Evolutionary conservation across 2,113 vertebrate genomes (phyloP), one percentile per base, ranked within the genome.

Genomic region (Ptilorrhoa leucosticta): DNA sequence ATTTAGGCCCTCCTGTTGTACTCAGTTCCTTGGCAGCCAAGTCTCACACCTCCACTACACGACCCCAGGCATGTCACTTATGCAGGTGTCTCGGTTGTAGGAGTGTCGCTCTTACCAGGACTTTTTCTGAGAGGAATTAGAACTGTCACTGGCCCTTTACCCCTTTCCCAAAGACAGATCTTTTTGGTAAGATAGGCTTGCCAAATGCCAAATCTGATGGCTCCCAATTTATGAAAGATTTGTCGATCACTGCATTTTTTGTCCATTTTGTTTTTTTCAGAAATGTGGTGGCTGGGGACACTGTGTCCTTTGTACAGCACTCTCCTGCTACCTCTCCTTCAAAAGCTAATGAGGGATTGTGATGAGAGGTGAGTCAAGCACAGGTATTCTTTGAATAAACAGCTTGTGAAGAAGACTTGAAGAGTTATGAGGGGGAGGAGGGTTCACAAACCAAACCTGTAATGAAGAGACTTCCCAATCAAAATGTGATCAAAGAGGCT

Each of bases 401-500:
- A 91, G 75, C 71, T 91, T 90, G n/a, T 73, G 44, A 86, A 87
- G 53, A 89, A 78, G 68, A 31, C 64, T 90, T 54, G 44, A 95
- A 86, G 94, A 92, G 33, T 94, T 90, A 63, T 63, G 91, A 90
- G 77, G 7, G 64, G 91, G 86, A 93, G 96, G 93, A 90, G 68
- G 71, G 47, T 73, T 66, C 56, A 37, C 33, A 83, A 93, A 70
- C 51, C 13, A 91, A 90, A 93, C 76, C 51, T 81, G 68, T 90
- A 94, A 90, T 93, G 51, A 96, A 86, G 87, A 85, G 42, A 33
- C 56, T 90, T 97, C 71, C 77, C 64, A 83, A 93, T 80, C 75
- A 92, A 96, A 95, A 89, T 80, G 70, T 85, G 69, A 93, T 96
- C 94, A 95, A 94, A 96, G 87, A 92, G 58, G 60, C 89, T 96